Percentiles rank a stretch among this genome's conserved stretches.
phyloP scores from a whole-genome alignment of 2,888 invertebrate genomes.

The Epistrophe grossulariae region DNA sequence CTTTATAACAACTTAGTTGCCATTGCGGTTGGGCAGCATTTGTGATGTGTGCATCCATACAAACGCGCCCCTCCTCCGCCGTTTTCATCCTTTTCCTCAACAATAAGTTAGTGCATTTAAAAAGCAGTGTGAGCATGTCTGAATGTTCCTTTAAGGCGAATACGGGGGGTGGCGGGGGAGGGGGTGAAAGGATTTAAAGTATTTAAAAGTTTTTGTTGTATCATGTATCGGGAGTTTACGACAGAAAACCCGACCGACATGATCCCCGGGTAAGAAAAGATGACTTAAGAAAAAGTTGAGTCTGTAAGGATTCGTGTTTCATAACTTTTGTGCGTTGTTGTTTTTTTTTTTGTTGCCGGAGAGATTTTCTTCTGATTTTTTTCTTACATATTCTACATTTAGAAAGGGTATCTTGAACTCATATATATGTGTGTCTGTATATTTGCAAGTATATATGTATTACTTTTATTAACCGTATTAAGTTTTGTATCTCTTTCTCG shows the following conservation, averaged over 20 bases:
- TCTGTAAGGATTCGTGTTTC: constrained; percentile 60
- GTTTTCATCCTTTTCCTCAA: background rate
- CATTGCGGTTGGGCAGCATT: constrained; percentile 56
- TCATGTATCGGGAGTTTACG: constrained; percentile 68
- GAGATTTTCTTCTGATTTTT: background rate
- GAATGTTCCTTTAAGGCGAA: constrained; percentile 17
- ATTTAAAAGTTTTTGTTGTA: constrained; percentile 69
- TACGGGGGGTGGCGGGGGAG: background rate
- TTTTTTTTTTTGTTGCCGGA: constrained; percentile 5
- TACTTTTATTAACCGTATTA: constrained; percentile 55
- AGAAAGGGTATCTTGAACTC: constrained; percentile 32
- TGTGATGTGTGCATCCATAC: constrained; percentile 47
- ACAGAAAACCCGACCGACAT: constrained; percentile 52
- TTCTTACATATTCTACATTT: background rate
- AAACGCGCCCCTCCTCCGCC: background rate
- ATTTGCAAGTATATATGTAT: background rate
- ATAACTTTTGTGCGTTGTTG: constrained; percentile 59
- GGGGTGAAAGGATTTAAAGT: constrained; percentile 56
- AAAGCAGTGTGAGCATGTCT: background rate
- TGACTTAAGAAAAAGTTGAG: constrained; percentile 64
- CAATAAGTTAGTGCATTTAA: constrained; percentile 13
- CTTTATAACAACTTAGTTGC: constrained; percentile 35
- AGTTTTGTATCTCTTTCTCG: constrained; percentile 20
- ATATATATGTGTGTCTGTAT: constrained; percentile 10
- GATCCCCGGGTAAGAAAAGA: constrained; percentile 41